Conservation (phyloP, 2,113 vertebrate species). For the Lamprotornis superbus region DNA sequence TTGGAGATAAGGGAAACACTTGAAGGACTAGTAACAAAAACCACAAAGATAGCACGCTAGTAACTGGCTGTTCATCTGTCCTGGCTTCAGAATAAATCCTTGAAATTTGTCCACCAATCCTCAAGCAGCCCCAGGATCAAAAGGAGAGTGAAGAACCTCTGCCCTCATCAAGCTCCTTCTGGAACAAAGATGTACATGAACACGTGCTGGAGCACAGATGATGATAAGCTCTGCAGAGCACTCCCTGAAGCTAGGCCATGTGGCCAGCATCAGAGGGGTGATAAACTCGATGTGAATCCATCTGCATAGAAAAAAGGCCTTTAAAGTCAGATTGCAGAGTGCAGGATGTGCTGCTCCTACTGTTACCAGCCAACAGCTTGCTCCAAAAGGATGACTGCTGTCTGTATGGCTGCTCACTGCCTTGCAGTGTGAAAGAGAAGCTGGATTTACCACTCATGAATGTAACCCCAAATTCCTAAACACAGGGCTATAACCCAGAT, state of each 20-base stretch:
- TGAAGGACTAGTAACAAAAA: neutral
- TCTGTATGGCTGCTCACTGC: neutral
- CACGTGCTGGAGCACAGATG: neutral
- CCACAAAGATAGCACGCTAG: neutral
- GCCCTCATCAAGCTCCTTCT: neutral
- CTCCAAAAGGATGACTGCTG: neutral
- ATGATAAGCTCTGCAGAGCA: neutral
- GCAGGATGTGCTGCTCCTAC: neutral
- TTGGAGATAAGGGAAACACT: slow-evolving; percentile 11
- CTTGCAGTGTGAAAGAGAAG: neutral
- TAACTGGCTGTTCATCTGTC: neutral
- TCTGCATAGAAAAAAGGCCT: neutral
- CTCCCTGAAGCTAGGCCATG: neutral
- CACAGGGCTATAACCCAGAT: neutral
- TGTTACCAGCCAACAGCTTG: neutral
- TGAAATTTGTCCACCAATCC: neutral
- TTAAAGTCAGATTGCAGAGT: neutral
- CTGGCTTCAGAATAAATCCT: neutral
- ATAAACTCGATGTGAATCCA: neutral
- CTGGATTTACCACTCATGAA: neutral
- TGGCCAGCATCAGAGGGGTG: neutral
- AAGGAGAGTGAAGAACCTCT: neutral
- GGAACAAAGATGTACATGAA: neutral
- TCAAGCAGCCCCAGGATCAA: neutral
- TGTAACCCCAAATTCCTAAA: neutral